phyloP scores from a whole-genome alignment of 2,888 invertebrate genomes.

The Drosophila hawaiiensis region DNA sequence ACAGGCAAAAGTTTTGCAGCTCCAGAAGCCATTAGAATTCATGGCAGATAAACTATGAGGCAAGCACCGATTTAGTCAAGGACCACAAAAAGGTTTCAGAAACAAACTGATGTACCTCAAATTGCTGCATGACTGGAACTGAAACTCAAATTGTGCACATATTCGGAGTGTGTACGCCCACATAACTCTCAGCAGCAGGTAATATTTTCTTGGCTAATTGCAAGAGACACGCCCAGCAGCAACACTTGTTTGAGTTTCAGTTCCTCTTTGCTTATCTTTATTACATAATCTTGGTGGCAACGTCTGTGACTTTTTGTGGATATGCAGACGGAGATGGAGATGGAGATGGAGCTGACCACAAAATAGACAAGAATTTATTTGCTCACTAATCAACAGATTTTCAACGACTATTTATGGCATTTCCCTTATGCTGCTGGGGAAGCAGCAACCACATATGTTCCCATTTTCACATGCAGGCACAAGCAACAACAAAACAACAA shows the following conservation, averaged over 20 bases:
- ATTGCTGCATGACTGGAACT: conserved; percentile 35
- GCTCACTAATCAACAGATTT: conserved; percentile 76
- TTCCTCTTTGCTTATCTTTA: conserved; percentile 55
- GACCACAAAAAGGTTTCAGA: conserved; percentile 23
- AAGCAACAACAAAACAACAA: conserved; percentile 8
- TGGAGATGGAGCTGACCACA: conserved; percentile 54
- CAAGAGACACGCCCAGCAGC: conserved; percentile 45
- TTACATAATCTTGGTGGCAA: conserved; percentile 55
- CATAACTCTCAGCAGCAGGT: conserved; percentile 19
- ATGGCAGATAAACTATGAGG: conserved; percentile 21
- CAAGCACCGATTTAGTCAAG: conserved; percentile 21
- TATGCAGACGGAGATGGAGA: not conserved
- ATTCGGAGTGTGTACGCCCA: conserved; percentile 11
- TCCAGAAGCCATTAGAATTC: conserved; percentile 47
- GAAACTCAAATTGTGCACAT: conserved; percentile 7
- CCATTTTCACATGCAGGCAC: conserved; percentile 64
- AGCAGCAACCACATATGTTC: conserved; percentile 70
- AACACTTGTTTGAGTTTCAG: conserved; percentile 50
- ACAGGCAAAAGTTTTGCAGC: conserved; percentile 45
- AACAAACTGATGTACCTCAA: conserved; percentile 10
- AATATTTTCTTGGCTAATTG: conserved; percentile 56
- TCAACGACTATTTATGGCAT: conserved; percentile 70
- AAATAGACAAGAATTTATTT: conserved; percentile 66
- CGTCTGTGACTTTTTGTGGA: conserved; percentile 2
- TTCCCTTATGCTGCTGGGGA: conserved; percentile 41